Evolutionary conservation across 1,140 invertebrate species (phyloP), one percentile per base, ranked within the genome.

Genomic region (Drosophila navojoa): DNA sequence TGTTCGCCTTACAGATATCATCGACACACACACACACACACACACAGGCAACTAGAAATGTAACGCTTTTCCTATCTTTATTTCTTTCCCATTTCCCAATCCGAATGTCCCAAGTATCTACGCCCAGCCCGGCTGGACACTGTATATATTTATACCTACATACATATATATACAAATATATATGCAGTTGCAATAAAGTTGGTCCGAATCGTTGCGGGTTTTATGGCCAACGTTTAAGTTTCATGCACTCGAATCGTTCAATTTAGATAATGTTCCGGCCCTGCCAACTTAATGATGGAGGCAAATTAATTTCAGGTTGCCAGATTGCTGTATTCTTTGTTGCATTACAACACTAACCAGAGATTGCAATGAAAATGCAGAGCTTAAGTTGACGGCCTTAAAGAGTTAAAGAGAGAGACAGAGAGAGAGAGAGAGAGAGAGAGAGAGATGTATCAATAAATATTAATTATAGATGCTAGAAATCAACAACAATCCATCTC

Each of bases 131-230:
- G 16, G 25, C 68, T 38, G 55, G 22, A 22, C 35, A 57, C 47
- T 54, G 54, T 67, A 35, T 60, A 72, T 72, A 68, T 15, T 22
- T 22, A 22, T 22, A 22, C 19, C 2, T 3, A 22, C 19, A 22
- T 22, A 22, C 19, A 22, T 22, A 22, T 22, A 22, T 49, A 47
- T 67, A 35, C 54, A 72, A 68, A 68, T 6, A 16, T 16, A 44
- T 16, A 15, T 72, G 67, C 67, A 72, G 70, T 72, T 72, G 70
- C 70, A 67, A 72, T 72, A 64, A 72, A 72, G 63, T 60, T 58
- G 63, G 40, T n/a, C 59, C 38, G 55, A 47, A 67, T 68, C 63
- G 54, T 44, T 60, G 40, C 42, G n/a, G 58, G 59, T 72, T 72
- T 72, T 59, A 59, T 47, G 57, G 42, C 42, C 27, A 32, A 32